These are phyloP conservation scores for Bombyx huttoni DNA, from an alignment of 2,888 invertebrate genomes.

Conservation along the genomic window DNA sequence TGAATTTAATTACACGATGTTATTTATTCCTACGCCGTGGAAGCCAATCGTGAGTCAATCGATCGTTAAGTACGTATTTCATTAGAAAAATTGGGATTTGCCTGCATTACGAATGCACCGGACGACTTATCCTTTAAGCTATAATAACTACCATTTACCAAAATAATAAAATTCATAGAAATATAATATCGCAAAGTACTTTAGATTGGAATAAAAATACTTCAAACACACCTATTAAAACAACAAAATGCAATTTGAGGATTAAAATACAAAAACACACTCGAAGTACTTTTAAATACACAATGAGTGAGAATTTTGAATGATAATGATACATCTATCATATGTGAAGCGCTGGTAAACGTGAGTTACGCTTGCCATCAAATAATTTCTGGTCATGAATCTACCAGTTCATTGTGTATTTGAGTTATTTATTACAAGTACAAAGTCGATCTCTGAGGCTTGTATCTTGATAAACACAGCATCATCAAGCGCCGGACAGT, in stretches of 20 bases:
- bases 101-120: too few species aligned
- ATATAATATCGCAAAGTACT: not conserved
- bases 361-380: slow-evolving; percentile 11
- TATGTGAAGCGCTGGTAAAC: slow-evolving; percentile 1
- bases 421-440: slow-evolving; percentile 8
- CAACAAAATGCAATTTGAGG: not conserved
- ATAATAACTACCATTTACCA: too few species aligned
- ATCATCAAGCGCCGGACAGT: slow-evolving; percentile 24
- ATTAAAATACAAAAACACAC: not conserved
- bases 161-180: too few species aligned
- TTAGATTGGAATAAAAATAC: too few species aligned
- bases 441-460: slow-evolving; percentile 2
- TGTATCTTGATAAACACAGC: slow-evolving; percentile 21
- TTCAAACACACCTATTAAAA: not conserved
- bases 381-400: slow-evolving; percentile 16
- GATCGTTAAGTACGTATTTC: too few species aligned
- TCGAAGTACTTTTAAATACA: not conserved
- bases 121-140: too few species aligned
- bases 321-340: slow-evolving; percentile 4
- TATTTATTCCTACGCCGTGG: too few species aligned
- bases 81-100: too few species aligned
- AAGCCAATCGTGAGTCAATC: too few species aligned
- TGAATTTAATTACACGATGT: too few species aligned
- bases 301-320: not conserved
- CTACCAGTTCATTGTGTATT: slow-evolving; percentile 17